phyloP scores from a whole-genome alignment of 2,888 invertebrate genomes.

The Melipona beecheii region DNA sequence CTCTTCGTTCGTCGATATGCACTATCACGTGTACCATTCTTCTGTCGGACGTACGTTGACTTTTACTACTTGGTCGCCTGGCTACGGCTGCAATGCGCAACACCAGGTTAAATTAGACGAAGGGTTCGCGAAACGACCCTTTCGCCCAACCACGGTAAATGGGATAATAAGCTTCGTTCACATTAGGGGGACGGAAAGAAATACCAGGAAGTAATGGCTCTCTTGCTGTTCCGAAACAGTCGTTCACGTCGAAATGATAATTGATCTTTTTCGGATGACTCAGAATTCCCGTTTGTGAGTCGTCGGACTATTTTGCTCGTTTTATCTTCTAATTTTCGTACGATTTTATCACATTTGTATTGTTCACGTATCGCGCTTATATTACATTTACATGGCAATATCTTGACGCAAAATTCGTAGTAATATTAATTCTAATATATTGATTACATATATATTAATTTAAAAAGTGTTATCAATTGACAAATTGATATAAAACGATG shows the following conservation, averaged over 20 bases:
- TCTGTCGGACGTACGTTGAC: constrained; percentile 64
- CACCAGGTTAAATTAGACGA: constrained; percentile 14
- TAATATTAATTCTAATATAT: too few relatives aligned
- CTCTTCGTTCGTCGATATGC: constrained; percentile 48
- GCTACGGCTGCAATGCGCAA: constrained; percentile 60
- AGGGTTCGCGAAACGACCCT: constrained; percentile 6
- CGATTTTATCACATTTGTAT: too few relatives aligned
- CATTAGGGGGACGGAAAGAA: background rate
- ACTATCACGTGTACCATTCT: constrained; percentile 56
- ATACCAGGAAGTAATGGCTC: background rate
- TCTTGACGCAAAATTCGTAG: too few relatives aligned
- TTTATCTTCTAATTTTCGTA: too few relatives aligned
- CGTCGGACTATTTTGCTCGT: too few relatives aligned
- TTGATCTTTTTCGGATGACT: background rate
- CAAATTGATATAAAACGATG: too few relatives aligned
- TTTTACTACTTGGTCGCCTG: constrained; percentile 56
- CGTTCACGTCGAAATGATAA: background rate
- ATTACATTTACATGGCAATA: too few relatives aligned
- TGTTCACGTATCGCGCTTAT: background rate
- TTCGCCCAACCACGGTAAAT: background rate
- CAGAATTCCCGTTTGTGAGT: too few relatives aligned
- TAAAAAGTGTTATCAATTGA: too few relatives aligned
- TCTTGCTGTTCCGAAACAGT: background rate
- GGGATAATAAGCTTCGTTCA: constrained; percentile 15
- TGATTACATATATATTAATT: too few relatives aligned